A percentile compares a stretch with the other conserved stretches of the same genome.
These are phyloP conservation scores for Clarias magur DNA, from an alignment of 2,113 vertebrate species.

Conservation along the genomic window DNA sequence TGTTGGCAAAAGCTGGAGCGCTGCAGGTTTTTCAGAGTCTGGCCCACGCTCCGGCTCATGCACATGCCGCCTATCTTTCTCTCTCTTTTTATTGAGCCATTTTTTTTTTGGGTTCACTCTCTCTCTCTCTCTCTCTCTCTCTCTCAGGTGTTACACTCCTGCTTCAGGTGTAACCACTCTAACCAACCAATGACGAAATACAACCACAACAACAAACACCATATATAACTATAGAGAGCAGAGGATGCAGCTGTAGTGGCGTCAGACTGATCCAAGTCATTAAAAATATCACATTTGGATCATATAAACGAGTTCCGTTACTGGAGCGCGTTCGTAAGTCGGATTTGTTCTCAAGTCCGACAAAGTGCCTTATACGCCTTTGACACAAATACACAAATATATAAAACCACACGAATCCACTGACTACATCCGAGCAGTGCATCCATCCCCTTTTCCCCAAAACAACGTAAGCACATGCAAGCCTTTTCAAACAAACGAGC, in stretches of 20 bases:
- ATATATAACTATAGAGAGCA: neutral
- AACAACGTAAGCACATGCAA: no score
- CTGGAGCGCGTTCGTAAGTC: no score
- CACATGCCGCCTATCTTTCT: constrained; percentile 35
- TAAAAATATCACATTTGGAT: neutral
- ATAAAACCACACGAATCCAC: no score
- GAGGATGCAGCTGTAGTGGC: neutral
- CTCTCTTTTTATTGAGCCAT: neutral
- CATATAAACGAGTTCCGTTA: no score
- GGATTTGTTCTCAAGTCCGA: no score
- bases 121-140: neutral
- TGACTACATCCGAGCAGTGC: no score
- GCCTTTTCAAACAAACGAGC: no score
- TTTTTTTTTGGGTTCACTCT: neutral
- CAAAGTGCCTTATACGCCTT: no score
- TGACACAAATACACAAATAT: no score
- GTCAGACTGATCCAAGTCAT: neutral
- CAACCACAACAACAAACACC: constrained; percentile 27
- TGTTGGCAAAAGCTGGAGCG: constrained; percentile 57
- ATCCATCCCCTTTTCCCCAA: no score
- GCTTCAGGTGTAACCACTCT: constrained; percentile 12
- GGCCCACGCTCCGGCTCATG: constrained; percentile 55
- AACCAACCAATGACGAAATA: constrained; percentile 5
- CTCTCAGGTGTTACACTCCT: constrained; percentile 30
- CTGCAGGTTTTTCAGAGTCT: constrained; percentile 49